Evolutionary conservation across 1,140 invertebrate genomes (phyloP), one percentile per base, ranked within the genome.

Genomic region (Vollenhovia emeryi): DNA sequence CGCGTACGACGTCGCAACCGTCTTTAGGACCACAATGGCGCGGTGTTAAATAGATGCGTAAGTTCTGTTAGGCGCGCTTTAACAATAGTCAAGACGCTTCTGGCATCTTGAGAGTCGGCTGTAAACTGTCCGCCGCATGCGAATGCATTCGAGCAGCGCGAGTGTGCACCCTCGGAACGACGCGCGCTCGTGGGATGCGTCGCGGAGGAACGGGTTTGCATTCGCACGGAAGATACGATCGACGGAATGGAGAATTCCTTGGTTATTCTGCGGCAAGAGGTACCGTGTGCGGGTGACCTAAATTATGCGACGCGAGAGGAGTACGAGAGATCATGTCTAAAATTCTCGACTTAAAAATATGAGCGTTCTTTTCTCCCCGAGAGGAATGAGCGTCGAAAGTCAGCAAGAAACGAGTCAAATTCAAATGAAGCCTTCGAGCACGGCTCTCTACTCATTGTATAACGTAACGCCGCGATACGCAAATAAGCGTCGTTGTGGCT

Each of bases 151-250:
- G 18, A 30, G 15, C 24, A 50, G 5, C 21, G 68, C 68, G 24
- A 71, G 13, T 68, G 45, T 30, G 45, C 68, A 11, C 11, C 11
- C 36, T 21, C 21, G 62, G 40, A 64, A 36, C 11, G 18, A 64
- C 57, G 11, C 30, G 9, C 33, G 8, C 66, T 15, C n/a, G 24
- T 7, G 2, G 13, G 66, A 36, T 24, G 13, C 33, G 2, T 36
- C 9, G 30, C n/a, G 9, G 24, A 62, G 40, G 24, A 62, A 48
- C 13, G 27, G n/a, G 3, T 64, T 21, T 7, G n/a, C 40, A 48
- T 78, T 78, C 43, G 18, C n/a, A 48, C 27, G 36, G 50, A 87
- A 66, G 73, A 64, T 45, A 83, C 68, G 80, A 83, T 36, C 30
- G 8, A 9, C 36, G 0, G 24, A 57, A 45, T 59, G 68, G 71